These are phyloP conservation scores for Pachypeltis micranthus DNA, from an alignment of 1,140 invertebrate species.

Conservation along the genomic window DNA sequence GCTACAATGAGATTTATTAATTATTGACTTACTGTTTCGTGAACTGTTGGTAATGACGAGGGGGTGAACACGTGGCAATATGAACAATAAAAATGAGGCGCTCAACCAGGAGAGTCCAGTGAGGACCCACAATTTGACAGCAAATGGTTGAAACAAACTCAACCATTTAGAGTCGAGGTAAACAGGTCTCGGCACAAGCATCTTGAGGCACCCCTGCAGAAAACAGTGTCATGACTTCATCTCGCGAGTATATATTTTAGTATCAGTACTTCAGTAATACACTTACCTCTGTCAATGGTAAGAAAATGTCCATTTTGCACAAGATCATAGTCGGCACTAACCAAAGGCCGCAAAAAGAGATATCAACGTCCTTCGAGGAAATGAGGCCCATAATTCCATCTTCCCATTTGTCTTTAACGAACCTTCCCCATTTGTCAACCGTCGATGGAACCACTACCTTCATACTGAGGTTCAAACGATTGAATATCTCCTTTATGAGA, in stretches of 20 bases:
- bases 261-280: background rate
- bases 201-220: background rate
- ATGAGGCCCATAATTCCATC: background rate
- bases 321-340: background rate
- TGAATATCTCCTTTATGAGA: background rate
- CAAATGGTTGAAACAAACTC: background rate
- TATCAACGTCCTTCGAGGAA: background rate
- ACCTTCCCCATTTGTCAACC: background rate
- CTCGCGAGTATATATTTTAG: background rate
- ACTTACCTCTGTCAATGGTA: background rate
- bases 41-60: too few relatives aligned
- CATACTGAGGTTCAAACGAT: background rate
- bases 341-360: background rate
- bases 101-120: background rate
- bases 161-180: background rate
- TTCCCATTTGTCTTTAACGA: background rate
- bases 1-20: too few relatives aligned
- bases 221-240: background rate
- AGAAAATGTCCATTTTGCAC: background rate
- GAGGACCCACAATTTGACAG: background rate
- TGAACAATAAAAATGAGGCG: background rate
- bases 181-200: background rate
- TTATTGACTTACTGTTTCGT: too few relatives aligned
- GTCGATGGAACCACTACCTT: background rate
- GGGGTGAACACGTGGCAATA: too few relatives aligned